Conservation (phyloP, 92 coral and sea anemone species). For the Umimayanthus chanpuru region DNA sequence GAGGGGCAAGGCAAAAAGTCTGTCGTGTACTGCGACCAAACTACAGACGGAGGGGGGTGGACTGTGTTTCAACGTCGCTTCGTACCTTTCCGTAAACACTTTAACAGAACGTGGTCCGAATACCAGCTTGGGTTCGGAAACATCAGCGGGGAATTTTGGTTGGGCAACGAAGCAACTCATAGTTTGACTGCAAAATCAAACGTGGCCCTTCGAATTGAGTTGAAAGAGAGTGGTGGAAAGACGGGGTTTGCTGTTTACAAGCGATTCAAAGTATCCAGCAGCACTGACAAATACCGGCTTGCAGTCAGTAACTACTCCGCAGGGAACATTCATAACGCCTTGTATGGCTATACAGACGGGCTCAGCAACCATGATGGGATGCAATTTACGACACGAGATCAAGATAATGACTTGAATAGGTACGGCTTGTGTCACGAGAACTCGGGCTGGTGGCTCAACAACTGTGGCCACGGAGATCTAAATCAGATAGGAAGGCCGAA, state of each 20-base stretch:
- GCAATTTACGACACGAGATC: slow-evolving; percentile 59
- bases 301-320: slow-evolving; percentile 13
- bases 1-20: slow-evolving; percentile 1
- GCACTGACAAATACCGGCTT: slow-evolving; percentile 41
- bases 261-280: slow-evolving; percentile 43
- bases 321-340: slow-evolving; percentile 41
- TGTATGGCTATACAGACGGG: slow-evolving; percentile 26
- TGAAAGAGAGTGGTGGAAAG: slow-evolving; percentile 13
- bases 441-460: slow-evolving; percentile 59
- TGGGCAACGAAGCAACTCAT: slow-evolving; percentile 43
- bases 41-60: slow-evolving; percentile 62
- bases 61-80: slow-evolving; percentile 48
- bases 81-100: slow-evolving; percentile 14
- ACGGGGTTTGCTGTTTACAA: slow-evolving; percentile 34
- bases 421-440: slow-evolving; percentile 41
- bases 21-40: slow-evolving; percentile 53
- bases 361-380: slow-evolving; percentile 45
- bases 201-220: slow-evolving; percentile 41
- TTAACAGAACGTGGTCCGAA: slow-evolving; percentile 47
- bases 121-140: slow-evolving; percentile 55
- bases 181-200: slow-evolving; percentile 35
- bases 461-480: slow-evolving; percentile 49
- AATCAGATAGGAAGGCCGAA: slow-evolving; percentile 33
- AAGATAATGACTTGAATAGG: slow-evolving; percentile 50
- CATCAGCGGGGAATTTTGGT: slow-evolving; percentile 40